Conservation (phyloP, 2,113 vertebrate species). For the Ictalurus punctatus region DNA sequence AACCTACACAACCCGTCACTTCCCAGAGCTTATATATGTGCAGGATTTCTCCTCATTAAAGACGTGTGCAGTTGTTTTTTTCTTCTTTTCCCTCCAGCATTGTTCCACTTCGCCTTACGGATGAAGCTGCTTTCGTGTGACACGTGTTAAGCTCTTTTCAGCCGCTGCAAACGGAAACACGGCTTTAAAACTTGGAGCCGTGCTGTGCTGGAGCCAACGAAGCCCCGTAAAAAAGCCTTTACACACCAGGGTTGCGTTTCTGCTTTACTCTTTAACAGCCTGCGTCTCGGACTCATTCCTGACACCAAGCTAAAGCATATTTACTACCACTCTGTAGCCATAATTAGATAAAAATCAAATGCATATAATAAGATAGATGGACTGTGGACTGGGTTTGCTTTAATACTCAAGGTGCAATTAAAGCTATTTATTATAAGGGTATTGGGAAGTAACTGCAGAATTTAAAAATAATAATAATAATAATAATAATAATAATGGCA, state of each 20-base stretch:
- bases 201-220: constrained; percentile 58
- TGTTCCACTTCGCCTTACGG: constrained; percentile 5
- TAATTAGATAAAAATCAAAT: constrained; percentile 3
- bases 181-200: constrained; percentile 42
- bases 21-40: neutral
- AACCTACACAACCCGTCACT: neutral
- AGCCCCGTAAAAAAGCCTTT: constrained; percentile 52
- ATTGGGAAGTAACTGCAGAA: neutral
- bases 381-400: constrained; percentile 17
- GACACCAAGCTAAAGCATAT: constrained; percentile 9
- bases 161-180: constrained; percentile 43
- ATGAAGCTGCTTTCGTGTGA: constrained; percentile 17
- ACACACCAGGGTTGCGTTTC: constrained; percentile 39
- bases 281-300: constrained; percentile 32
- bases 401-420: neutral
- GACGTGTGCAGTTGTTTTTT: neutral
- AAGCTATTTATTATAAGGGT: neutral
- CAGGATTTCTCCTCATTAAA: neutral
- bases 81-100: neutral
- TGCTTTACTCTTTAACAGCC: constrained; percentile 47
- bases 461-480: neutral
- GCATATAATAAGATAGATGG: neutral
- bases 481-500: neutral
- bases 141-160: constrained; percentile 53
- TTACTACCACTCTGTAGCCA: neutral